Base-by-base conservation (phyloP, 2,888 invertebrate genomes). In the Slavum lentiscoides region DNA sequence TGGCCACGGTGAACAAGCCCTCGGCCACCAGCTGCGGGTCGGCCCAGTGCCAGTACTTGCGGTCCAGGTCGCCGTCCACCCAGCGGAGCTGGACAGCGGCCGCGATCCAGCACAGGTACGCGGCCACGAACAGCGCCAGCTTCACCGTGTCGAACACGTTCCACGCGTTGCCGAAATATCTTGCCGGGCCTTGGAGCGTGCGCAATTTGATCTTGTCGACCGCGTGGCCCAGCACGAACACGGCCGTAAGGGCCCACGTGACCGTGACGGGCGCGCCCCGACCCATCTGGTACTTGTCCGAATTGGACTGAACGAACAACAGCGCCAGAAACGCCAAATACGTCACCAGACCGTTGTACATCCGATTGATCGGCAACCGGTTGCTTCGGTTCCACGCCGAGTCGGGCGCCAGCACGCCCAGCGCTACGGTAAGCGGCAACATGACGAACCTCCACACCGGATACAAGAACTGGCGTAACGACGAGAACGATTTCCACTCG, bases 21-120 rank as follows among this genome's bases (percentile, higher is more conserved):
- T 92, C 92, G 7, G 90, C 90, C 30, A 92, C 86, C 74, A 92
- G 86, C 13, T 90, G 88, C 0, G 91, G 91, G 85, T 92, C 91
- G 83, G 90, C 87, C 84, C 89, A 88, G 84, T 89, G 87, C 92
- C 92, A 92, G 85, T 89, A 90, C 86, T 91, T 91, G 80, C 92
- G 87, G 84, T 90, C 91, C 85, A 89, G 85, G 81, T 88, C 87
- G 88, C 87, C 58, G 85, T 85, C n/a, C 88, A 87, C 84, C 90
- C 89, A 55, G 89, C 84, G 74, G 89, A 89, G 13, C 90, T 88
- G 30, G 87, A 89, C 84, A 73, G 89, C 88, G 17, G 91, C 88
- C n/a, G 87, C 87, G n/a, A 88, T 84, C 92, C 92, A 92, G 84
- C 90, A 89, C 23, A 88, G 83, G 85, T 91, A 91, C 3, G 91